Conservation (phyloP, 2,888 invertebrate species). For the Ditula angustiorana region DNA sequence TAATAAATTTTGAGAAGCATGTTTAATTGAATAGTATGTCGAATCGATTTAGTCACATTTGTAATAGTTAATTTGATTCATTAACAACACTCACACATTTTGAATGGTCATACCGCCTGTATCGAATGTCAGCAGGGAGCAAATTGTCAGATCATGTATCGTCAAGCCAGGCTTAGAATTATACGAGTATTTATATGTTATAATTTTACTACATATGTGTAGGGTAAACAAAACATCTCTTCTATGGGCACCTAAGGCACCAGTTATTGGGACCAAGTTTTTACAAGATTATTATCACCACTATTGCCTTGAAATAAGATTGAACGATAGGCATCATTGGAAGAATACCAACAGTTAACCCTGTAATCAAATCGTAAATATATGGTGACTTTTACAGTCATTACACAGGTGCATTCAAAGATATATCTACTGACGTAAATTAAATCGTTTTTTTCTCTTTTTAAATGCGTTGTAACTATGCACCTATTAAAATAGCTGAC, state of each 20-base stretch:
- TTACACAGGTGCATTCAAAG: neutral
- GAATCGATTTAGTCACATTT: conserved; percentile 32
- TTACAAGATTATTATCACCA: too few relatives aligned
- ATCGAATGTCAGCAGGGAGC: conserved; percentile 16
- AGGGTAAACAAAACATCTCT: too few relatives aligned
- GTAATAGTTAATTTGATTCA: conserved; percentile 42
- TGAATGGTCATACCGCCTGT: conserved; percentile 14
- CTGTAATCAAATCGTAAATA: neutral
- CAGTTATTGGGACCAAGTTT: too few relatives aligned
- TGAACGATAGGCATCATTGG: too few relatives aligned
- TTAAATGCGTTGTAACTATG: neutral
- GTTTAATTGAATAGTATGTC: conserved; percentile 15
- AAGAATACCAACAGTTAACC: too few relatives aligned
- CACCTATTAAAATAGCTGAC: neutral
- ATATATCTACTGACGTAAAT: neutral
- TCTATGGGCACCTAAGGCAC: too few relatives aligned
- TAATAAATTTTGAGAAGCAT: conserved; percentile 15
- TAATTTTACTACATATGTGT: too few relatives aligned
- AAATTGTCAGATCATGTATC: neutral
- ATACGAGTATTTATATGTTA: too few relatives aligned
- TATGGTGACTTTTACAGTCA: neutral
- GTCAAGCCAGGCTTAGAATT: neutral
- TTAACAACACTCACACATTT: conserved; percentile 33
- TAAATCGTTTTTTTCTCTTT: neutral
- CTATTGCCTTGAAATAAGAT: too few relatives aligned